Percentiles rank a stretch among this genome's conserved stretches.
Conservation (phyloP, 1,140 invertebrate species). For the Manduca sexta region DNA sequence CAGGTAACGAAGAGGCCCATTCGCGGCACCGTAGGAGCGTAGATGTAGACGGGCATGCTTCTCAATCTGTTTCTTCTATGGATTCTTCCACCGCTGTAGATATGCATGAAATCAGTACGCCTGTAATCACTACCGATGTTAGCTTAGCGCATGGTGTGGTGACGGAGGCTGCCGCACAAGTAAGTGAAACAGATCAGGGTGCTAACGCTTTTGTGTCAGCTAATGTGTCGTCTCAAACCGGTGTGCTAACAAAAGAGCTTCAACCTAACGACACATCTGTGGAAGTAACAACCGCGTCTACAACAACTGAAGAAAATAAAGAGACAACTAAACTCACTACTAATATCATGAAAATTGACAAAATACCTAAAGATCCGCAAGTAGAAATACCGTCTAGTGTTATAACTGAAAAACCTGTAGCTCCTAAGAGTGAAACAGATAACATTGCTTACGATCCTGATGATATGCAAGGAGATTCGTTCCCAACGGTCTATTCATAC, state of each 20-base stretch:
- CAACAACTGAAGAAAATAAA: background rate
- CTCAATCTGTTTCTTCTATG: slow-evolving; percentile 57
- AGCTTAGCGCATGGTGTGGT: slow-evolving; percentile 69
- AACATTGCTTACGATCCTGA: slow-evolving; percentile 54
- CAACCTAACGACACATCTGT: background rate
- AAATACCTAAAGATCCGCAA: slow-evolving; percentile 7
- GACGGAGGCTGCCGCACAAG: slow-evolving; percentile 22
- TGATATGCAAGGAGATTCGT: slow-evolving; percentile 66
- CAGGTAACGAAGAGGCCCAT: slow-evolving; percentile 76
- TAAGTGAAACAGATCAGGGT: slow-evolving; percentile 29
- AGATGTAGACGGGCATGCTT: slow-evolving; percentile 75
- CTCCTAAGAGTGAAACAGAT: slow-evolving; percentile 20
- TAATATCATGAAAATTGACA: slow-evolving; percentile 10
- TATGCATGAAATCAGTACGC: slow-evolving; percentile 64
- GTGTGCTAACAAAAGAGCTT: slow-evolving; percentile 25
- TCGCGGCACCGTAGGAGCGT: slow-evolving; percentile 78
- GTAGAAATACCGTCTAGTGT: slow-evolving; percentile 22
- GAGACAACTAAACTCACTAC: slow-evolving; percentile 2
- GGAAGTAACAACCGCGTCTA: background rate
- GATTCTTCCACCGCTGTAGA: slow-evolving; percentile 59
- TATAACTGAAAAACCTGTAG: slow-evolving; percentile 7
- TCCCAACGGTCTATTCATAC: slow-evolving; percentile 54
- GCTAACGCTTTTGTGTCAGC: slow-evolving; percentile 46
- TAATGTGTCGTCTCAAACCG: slow-evolving; percentile 27
- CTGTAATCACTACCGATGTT: slow-evolving; percentile 43